Conservation (phyloP, 1,140 invertebrate genomes). For the Brachionus plicatilis region DNA sequence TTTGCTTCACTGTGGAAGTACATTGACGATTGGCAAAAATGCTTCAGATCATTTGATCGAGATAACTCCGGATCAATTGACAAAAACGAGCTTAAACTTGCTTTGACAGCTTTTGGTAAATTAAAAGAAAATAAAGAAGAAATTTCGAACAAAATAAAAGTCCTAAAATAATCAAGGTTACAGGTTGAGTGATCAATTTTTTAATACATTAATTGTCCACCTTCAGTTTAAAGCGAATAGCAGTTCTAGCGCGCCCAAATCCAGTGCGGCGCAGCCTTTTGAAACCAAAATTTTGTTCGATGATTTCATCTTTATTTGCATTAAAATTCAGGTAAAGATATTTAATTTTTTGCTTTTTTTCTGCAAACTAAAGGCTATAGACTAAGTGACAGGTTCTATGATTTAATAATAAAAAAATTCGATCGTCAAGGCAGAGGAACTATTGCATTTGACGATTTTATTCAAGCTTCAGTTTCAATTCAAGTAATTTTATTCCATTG, state of each 20-base stretch:
- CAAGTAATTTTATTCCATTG: constrained; percentile 66
- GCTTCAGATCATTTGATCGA: constrained; percentile 85
- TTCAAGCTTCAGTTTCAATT: constrained; percentile 86
- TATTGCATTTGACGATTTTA: constrained; percentile 96
- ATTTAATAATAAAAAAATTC: constrained; percentile 81
- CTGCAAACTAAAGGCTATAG: constrained; percentile 58
- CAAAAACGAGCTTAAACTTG: constrained; percentile 76
- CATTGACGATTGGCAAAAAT: constrained; percentile 94
- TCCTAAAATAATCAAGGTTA: constrained; percentile 53
- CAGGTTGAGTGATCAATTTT: constrained; percentile 72
- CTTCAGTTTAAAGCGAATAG: constrained; percentile 67
- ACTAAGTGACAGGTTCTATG: constrained; percentile 75
- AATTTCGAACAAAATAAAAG: not conserved
- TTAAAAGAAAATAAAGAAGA: constrained; percentile 1
- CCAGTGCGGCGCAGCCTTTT: constrained; percentile 58
- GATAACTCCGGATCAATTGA: constrained; percentile 96
- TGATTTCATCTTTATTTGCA: constrained; percentile 94
- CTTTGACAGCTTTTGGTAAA: constrained; percentile 79
- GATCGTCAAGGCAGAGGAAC: constrained; percentile 81
- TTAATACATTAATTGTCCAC: constrained; percentile 76
- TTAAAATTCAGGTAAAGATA: constrained; percentile 66
- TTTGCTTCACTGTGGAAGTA: constrained; percentile 95
- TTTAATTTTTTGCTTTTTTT: not conserved
- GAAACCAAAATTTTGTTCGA: constrained; percentile 85
- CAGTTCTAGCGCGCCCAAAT: not conserved